Percentiles rank a stretch among this genome's conserved stretches.
phyloP scores from a whole-genome alignment of 2,113 vertebrate genomes.

The Grammomys surdaster region DNA sequence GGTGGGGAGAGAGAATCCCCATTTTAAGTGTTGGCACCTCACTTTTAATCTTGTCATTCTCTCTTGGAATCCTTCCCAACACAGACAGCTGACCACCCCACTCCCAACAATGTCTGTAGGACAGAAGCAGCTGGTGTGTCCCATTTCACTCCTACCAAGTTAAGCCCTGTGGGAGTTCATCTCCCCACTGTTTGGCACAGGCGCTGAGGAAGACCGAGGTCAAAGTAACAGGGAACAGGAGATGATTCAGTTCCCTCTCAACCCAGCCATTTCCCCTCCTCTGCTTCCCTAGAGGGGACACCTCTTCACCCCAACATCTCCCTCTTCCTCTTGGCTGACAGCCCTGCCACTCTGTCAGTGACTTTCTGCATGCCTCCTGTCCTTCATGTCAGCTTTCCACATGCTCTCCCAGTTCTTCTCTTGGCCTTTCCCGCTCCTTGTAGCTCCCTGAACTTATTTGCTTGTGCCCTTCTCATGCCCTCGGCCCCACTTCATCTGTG shows the following conservation, averaged over 20 bases:
- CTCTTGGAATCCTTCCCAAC: not conserved
- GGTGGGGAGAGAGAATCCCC: not conserved
- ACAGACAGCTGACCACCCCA: not conserved
- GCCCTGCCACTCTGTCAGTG: not conserved
- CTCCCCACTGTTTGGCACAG: not conserved
- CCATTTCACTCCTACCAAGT: not conserved
- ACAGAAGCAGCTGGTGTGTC: not conserved
- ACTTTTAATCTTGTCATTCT: slow-evolving; percentile 5
- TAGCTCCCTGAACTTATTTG: not conserved
- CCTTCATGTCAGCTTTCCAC: not conserved
- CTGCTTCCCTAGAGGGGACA: not conserved
- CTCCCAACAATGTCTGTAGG: accelerated
- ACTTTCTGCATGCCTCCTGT: not conserved
- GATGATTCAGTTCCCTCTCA: slow-evolving; percentile 1
- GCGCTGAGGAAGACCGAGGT: slow-evolving; percentile 10
- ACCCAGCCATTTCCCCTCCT: not conserved
- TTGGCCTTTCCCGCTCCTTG: accelerated
- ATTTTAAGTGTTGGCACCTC: not conserved
- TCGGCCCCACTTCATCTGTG: not conserved
- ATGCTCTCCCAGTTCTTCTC: not conserved
- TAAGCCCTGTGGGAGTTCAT: not conserved
- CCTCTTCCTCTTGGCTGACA: slow-evolving; percentile 32
- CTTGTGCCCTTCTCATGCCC: accelerated
- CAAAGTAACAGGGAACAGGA: slow-evolving; percentile 31
- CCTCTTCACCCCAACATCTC: not conserved